These are phyloP conservation scores for Aphelenchoides avenae DNA, from an alignment of 1,140 invertebrate species.

Conservation along the genomic window DNA sequence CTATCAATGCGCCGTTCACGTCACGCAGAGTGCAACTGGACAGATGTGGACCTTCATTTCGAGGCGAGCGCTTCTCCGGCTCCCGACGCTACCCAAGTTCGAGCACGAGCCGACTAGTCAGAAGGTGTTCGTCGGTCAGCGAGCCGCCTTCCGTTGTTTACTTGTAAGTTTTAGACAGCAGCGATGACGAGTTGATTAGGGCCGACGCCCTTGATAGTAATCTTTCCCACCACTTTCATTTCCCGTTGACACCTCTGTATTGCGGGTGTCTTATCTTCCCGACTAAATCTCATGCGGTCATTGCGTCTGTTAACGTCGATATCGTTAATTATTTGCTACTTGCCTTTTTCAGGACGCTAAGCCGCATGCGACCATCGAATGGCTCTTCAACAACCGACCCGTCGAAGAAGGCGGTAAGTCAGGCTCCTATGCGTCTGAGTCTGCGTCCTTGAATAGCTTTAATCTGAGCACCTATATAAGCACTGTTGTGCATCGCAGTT, in stretches of 20 bases:
- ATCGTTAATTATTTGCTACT: slow-evolving; percentile 12
- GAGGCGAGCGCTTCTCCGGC: slow-evolving; percentile 13
- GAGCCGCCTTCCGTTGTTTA: slow-evolving; percentile 29
- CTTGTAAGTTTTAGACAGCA: slow-evolving; percentile 34
- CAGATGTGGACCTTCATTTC: slow-evolving; percentile 33
- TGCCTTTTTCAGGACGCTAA: slow-evolving; percentile 36
- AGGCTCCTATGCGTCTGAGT: neutral
- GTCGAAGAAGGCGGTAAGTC: slow-evolving; percentile 24
- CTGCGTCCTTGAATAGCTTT: neutral
- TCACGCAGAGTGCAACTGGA: slow-evolving; percentile 10
- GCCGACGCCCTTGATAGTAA: too few species aligned
- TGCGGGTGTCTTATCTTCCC: slow-evolving; percentile 8
- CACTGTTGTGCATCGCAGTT: slow-evolving; percentile 5
- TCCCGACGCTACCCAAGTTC: slow-evolving; percentile 21
- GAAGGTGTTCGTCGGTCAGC: slow-evolving; percentile 27
- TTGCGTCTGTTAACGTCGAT: neutral
- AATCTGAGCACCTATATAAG: neutral
- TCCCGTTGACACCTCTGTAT: too few species aligned
- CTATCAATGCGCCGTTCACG: slow-evolving; percentile 37
- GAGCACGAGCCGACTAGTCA: slow-evolving; percentile 35
- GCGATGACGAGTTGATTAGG: too few species aligned
- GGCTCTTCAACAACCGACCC: slow-evolving; percentile 32
- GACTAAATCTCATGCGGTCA: neutral
- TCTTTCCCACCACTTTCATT: too few species aligned
- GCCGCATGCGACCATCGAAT: slow-evolving; percentile 29